Percentiles rank a stretch among this genome's conserved stretches.
phyloP scores from a whole-genome alignment of 2,888 invertebrate species.

The Caenorhabditis becei region DNA sequence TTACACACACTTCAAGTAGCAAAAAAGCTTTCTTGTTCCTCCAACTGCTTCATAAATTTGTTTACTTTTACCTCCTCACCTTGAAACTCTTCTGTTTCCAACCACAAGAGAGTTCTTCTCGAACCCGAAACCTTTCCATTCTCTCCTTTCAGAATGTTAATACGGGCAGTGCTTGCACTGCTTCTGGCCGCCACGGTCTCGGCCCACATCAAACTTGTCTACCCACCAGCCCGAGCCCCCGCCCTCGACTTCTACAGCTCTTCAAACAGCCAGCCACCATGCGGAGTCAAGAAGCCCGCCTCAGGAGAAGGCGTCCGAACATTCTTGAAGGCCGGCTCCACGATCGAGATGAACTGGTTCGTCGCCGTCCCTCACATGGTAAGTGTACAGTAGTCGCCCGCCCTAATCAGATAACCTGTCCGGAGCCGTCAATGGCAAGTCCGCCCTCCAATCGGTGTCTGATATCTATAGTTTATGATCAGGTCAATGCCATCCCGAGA shows the following conservation, averaged over 20 bases:
- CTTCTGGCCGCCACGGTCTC: constrained; percentile 29
- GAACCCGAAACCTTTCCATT: background rate
- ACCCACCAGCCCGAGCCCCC: constrained; percentile 83
- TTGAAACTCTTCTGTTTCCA: constrained; percentile 15
- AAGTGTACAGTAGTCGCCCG: constrained; percentile 83
- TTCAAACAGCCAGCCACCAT: constrained; percentile 91
- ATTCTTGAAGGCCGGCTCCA: constrained; percentile 86
- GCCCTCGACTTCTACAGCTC: constrained; percentile 95
- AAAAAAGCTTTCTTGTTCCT: constrained; percentile 1
- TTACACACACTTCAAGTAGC: constrained; percentile 14
- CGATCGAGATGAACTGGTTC: constrained; percentile 93
- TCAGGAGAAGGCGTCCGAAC: constrained; percentile 66
- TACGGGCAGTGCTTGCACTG: constrained; percentile 56
- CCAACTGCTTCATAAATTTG: background rate
- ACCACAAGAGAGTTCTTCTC: constrained; percentile 3
- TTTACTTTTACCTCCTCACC: constrained; percentile 28
- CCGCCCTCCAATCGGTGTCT: constrained; percentile 10
- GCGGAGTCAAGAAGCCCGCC: constrained; percentile 92
- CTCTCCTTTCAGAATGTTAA: constrained; percentile 24
- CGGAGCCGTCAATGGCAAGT: background rate
- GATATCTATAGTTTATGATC: constrained; percentile 59
- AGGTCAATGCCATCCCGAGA: constrained; percentile 59
- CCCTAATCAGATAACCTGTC: constrained; percentile 36
- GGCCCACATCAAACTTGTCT: constrained; percentile 72
- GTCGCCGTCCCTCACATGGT: constrained; percentile 93